These are phyloP conservation scores for Chlorospingus flavigularis DNA, from an alignment of 2,797 vertebrate species.

Conservation along the genomic window DNA sequence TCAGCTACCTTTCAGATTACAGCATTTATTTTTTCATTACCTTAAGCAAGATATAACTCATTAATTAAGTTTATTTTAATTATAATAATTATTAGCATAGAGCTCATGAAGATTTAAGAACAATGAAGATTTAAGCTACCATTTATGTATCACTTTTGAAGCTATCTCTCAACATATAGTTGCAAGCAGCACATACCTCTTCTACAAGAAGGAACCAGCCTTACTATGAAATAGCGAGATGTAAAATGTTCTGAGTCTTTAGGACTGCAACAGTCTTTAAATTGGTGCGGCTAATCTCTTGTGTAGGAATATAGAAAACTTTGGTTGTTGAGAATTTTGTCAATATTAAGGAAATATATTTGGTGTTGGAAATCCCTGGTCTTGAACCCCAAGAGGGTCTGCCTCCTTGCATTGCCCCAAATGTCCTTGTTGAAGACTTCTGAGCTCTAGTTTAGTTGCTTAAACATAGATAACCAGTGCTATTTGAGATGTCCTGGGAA, in stretches of 20 bases:
- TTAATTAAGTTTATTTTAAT: background rate
- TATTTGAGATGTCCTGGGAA: background rate
- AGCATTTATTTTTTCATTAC: background rate
- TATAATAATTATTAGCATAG: background rate
- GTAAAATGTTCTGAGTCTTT: background rate
- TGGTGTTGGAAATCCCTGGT: background rate
- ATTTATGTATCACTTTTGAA: accelerated
- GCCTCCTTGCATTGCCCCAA: background rate
- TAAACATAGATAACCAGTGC: background rate
- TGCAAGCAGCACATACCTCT: background rate
- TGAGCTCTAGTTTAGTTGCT: background rate
- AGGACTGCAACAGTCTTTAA: background rate
- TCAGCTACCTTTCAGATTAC: background rate
- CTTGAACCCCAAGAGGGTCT: background rate
- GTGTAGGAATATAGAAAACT: background rate
- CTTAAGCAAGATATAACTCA: background rate
- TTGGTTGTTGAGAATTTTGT: background rate
- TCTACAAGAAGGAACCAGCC: background rate
- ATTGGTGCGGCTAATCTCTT: background rate
- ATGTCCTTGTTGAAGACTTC: background rate
- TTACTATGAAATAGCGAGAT: background rate
- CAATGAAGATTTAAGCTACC: background rate
- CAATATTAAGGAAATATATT: background rate
- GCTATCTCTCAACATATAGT: background rate
- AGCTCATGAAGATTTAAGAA: background rate